Evolutionary conservation across 2,888 invertebrate genomes (phyloP), one percentile per base, ranked within the genome.

Genomic region (Cephus runcator): DNA sequence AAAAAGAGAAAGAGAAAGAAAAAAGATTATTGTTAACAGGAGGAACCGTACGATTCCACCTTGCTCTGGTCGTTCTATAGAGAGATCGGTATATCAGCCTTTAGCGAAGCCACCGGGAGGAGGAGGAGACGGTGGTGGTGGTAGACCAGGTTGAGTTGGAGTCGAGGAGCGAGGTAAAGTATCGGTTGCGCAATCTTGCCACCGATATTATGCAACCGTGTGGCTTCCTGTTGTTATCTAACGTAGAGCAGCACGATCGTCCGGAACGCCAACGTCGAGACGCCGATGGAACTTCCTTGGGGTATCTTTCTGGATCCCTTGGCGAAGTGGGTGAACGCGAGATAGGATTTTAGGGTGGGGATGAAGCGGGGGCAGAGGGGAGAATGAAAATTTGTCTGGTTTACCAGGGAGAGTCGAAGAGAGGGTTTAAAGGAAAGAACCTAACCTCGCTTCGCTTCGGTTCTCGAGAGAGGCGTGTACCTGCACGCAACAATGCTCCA

Each of bases 151-250:
- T 23, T 56, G 56, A 56, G 56, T 56, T 6, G 71, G 71, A 34
- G 12, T 34, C 33, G 71, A 31, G 71, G 34, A 71, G 71, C 71
- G 71, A 31, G 12, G 71, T 71, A 84, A 87, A 84, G 83, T 86
- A 88, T 87, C 85, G 85, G 85, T 88, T 88, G 85, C 88, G 84
- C 83, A 89, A 75, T 56, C 87, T 81, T 73, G 69, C 79, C 85
- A 78, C 84, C 86, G 83, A 87, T 88, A 87, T 88, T 88, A 87
- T 86, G 88, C 86, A 88, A 88, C 83, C 79, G 73, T 79, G 82
- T 81, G 85, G 86, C 87, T 89, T 89, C 89, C 89, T 88, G 87
- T 85, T 86, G 85, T 89, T 89, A 88, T 87, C 86, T 87, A 89
- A 89, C 85, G 79, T 23, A 3, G 71, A 31, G 31, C 31, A 31